Percentiles rank a stretch among this genome's conserved stretches.
Evolutionary conservation across 2,888 invertebrate genomes (phyloP).

Genomic region (Sminthurinus aureus): DNA sequence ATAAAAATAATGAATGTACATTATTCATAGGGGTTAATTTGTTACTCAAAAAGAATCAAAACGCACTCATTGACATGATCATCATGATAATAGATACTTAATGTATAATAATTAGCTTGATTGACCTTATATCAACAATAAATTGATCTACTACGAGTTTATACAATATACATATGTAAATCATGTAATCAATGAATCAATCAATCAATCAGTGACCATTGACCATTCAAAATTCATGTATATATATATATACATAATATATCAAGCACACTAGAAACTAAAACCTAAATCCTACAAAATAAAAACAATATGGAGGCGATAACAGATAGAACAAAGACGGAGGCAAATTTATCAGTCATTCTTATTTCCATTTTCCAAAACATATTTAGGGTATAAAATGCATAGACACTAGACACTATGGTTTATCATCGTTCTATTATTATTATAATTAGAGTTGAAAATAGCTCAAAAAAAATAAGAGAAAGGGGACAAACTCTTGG

Average conservation of each 20-base stretch:
- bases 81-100: background rate
- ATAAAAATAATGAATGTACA: background rate
- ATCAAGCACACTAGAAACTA: too few relatives aligned
- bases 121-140: slow-evolving; percentile 14
- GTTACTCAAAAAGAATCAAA: slow-evolving; percentile 12
- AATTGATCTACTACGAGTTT: slow-evolving; percentile 12
- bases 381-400: too few relatives aligned
- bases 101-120: slow-evolving; percentile 1
- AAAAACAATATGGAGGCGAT: too few relatives aligned
- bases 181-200: background rate
- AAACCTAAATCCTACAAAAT: too few relatives aligned
- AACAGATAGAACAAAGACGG: too few relatives aligned
- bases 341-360: too few relatives aligned
- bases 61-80: slow-evolving; percentile 18
- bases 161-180: slow-evolving; percentile 3
- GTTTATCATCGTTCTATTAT: background rate
- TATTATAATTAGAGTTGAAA: background rate
- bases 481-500: background rate
- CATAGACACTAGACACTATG: background rate
- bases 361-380: too few relatives aligned
- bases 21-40: background rate
- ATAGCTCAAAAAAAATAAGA: background rate
- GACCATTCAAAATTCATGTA: background rate
- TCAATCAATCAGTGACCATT: background rate
- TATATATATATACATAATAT: too few relatives aligned